Conservation (phyloP, 2,113 vertebrate genomes). For the Paedocypris sp. region DNA sequence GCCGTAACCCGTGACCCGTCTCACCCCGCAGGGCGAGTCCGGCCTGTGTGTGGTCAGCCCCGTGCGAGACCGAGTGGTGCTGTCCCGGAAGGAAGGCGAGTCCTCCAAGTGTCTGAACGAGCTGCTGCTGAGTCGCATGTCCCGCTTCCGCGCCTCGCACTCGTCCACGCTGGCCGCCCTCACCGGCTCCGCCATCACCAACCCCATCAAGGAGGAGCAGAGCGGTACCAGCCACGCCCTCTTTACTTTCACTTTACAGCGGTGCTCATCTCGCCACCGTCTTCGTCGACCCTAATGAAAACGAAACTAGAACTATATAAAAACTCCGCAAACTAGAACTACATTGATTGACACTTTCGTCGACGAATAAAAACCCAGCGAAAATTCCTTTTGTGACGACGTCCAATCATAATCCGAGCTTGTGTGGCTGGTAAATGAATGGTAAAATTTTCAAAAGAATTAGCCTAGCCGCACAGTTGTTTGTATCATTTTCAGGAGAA, state of each 20-base stretch:
- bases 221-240: slow-evolving; percentile 65
- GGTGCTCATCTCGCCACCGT: background rate
- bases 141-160: slow-evolving; percentile 87
- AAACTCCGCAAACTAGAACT: too few species aligned
- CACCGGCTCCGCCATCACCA: slow-evolving; percentile 92
- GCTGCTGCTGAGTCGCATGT: slow-evolving; percentile 92
- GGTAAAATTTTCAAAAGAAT: too few species aligned
- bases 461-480: too few species aligned
- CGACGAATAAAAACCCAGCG: too few species aligned
- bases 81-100: slow-evolving; percentile 92
- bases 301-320: too few species aligned
- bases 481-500: too few species aligned
- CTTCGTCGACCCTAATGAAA: too few species aligned
- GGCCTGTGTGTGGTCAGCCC: slow-evolving; percentile 74
- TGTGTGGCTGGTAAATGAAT: too few species aligned
- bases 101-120: slow-evolving; percentile 98
- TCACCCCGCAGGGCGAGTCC: slow-evolving; percentile 79
- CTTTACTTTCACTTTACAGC: background rate
- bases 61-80: slow-evolving; percentile 85
- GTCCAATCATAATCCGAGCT: too few species aligned
- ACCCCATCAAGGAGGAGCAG: slow-evolving; percentile 94
- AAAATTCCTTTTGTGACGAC: too few species aligned
- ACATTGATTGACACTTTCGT: too few species aligned
- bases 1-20: too few species aligned
- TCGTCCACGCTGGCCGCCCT: slow-evolving; percentile 92